Percentiles rank a stretch among this genome's conserved stretches.
Evolutionary conservation across 2,888 invertebrate genomes (phyloP).

Genomic region (Allophyes oxyacanthae): DNA sequence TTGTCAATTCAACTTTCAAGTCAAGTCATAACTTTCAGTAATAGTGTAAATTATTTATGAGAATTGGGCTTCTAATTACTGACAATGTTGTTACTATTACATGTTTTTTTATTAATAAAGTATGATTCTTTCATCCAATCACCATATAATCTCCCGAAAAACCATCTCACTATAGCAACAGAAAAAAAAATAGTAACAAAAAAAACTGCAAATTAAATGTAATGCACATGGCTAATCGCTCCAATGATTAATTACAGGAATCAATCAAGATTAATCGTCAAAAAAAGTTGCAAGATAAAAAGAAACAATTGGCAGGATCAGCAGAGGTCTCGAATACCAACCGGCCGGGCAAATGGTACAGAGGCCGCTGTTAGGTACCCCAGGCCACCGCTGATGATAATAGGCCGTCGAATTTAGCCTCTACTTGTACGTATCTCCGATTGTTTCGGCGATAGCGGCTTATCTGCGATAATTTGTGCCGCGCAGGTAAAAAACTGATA

Average conservation of each 20-base stretch:
- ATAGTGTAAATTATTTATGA: no score
- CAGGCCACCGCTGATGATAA: slow-evolving; percentile 88
- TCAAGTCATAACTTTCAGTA: no score
- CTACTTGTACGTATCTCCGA: slow-evolving; percentile 70
- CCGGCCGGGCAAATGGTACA: slow-evolving; percentile 74
- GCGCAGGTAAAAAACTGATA: slow-evolving; percentile 43
- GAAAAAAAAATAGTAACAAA: slow-evolving; percentile 8
- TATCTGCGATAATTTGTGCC: slow-evolving; percentile 79
- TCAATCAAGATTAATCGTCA: slow-evolving; percentile 82
- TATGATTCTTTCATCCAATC: not conserved
- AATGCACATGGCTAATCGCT: slow-evolving; percentile 17
- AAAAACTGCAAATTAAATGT: slow-evolving; percentile 10
- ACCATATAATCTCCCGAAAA: not conserved
- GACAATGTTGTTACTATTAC: no score
- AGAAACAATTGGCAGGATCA: slow-evolving; percentile 80
- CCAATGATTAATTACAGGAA: slow-evolving; percentile 78
- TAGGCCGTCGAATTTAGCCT: slow-evolving; percentile 71
- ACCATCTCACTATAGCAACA: not conserved
- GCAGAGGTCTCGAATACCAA: slow-evolving; percentile 90
- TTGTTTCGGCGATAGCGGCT: slow-evolving; percentile 68
- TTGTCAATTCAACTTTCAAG: no score
- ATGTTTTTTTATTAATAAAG: no score
- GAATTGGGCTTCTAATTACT: no score
- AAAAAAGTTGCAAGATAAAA: slow-evolving; percentile 85
- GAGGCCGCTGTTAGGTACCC: slow-evolving; percentile 81